Conservation (phyloP, 2,888 invertebrate species). For the Cerastoderma edule region DNA sequence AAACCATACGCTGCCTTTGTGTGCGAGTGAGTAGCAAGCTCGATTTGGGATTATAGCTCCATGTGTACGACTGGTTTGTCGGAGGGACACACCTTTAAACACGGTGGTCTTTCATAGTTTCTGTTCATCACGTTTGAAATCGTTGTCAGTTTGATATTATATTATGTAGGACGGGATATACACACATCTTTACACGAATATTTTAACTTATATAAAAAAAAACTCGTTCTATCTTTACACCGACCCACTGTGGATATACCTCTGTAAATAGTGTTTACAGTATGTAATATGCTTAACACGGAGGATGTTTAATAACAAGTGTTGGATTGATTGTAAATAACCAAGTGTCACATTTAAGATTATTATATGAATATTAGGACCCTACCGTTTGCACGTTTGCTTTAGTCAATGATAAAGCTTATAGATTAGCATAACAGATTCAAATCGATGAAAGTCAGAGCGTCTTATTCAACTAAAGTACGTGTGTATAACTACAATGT, state of each 20-base stretch:
- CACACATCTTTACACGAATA: constrained; percentile 11
- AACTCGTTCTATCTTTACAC: constrained; percentile 15
- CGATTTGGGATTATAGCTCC: too few relatives aligned
- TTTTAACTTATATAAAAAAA: constrained; percentile 23
- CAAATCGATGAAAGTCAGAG: too few relatives aligned
- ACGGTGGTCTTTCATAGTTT: constrained; percentile 60
- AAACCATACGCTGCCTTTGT: constrained; percentile 22
- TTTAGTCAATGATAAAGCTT: too few relatives aligned
- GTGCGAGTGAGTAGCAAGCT: constrained; percentile 15
- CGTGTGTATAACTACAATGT: too few relatives aligned
- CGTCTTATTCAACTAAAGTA: too few relatives aligned
- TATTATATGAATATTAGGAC: too few relatives aligned
- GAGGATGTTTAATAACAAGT: too few relatives aligned
- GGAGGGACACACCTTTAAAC: constrained; percentile 26
- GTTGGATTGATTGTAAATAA: too few relatives aligned
- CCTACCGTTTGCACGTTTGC: too few relatives aligned
- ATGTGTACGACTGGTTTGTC: background rate
- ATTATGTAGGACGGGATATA: constrained; percentile 45
- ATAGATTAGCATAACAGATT: too few relatives aligned
- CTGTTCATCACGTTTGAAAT: constrained; percentile 56
- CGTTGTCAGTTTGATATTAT: constrained; percentile 58
- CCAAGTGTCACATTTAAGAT: too few relatives aligned
- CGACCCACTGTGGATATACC: constrained; percentile 14
- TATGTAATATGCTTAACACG: constrained; percentile 7
- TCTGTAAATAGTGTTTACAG: constrained; percentile 8